Base-by-base conservation (phyloP, 1,140 invertebrate species). In the Nomia melanderi region DNA sequence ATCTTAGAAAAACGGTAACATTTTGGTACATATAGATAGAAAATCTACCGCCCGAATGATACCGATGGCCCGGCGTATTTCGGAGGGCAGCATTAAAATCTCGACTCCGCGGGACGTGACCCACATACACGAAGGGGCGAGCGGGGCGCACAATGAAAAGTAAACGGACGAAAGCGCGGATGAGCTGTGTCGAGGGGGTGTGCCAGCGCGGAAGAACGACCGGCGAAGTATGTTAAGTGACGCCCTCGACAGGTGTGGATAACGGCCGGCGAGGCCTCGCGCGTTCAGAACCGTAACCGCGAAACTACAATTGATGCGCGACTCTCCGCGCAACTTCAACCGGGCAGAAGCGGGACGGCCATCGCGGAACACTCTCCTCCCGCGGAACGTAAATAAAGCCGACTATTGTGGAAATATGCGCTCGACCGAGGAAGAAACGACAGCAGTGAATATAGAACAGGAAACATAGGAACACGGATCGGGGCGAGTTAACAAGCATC, bases 141-240 rank as follows among this genome's bases (percentile, higher is more conserved):
- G 8, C 14, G 12, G 0, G 25, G 0, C 20, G 64, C 36, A 39
- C 33, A 62, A 67, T 65, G 65, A 77, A 77, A 77, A 70, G 78
- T 63, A 79, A 79, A 79, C 78, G 36, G 23, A 79, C 39, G 41
- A n/a, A 79, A 53, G 62, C 39, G 63, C 60, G 29, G 71, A 75
- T 47, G 23, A 65, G 63, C 39, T 20, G 25, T 23, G 77, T 79
- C 29, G 71, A 74, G 77, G 17, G n/a, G 23, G n/a, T 23, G 25
- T 23, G 54, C 62, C 41, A n/a, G n/a, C 39, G 79, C 78, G 67
- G 80, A 82, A 78, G 74, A 83, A 84, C 77, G 76, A 65, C 70
- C 54, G 65, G 31, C 65, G 86, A 87, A 87, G 81, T 87, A 78
- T 86, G 86, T 87, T 87, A 83, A 87, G 81, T 79, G 65, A 73